Percentiles rank a stretch among this genome's conserved stretches.
These are phyloP conservation scores for Anoplolepis gracilipes DNA, from an alignment of 1,140 invertebrate genomes.

Conservation along the genomic window DNA sequence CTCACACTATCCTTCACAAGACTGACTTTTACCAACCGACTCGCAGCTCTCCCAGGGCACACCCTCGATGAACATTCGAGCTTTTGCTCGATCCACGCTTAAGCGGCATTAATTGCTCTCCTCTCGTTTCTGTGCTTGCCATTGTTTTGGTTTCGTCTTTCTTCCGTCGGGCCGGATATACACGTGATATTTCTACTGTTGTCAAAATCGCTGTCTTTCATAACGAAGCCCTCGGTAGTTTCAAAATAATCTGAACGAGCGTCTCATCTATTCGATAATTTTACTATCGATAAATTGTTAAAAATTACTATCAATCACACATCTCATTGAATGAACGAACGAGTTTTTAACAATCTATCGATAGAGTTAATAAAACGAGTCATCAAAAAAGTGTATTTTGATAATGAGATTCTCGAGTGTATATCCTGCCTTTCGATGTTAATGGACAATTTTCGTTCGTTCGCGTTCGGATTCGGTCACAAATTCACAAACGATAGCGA, in stretches of 20 bases:
- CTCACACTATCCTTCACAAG: conserved; percentile 64
- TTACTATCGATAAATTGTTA: background rate
- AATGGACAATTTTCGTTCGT: conserved; percentile 18
- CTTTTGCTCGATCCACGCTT: conserved; percentile 55
- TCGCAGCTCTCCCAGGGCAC: conserved; percentile 41
- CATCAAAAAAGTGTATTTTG: background rate
- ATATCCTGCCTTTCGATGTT: conserved; percentile 6
- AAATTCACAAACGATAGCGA: conserved; percentile 38
- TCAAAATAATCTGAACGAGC: background rate
- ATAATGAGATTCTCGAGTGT: background rate
- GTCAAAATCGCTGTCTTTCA: background rate
- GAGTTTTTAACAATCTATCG: too few relatives aligned
- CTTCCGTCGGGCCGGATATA: background rate
- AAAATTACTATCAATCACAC: background rate
- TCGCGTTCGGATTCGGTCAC: conserved; percentile 46
- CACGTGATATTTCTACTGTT: conserved; percentile 3
- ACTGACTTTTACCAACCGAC: conserved; percentile 70
- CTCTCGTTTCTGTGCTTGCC: conserved; percentile 24
- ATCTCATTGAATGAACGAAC: background rate
- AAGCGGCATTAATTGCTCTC: conserved; percentile 36
- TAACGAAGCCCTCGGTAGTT: background rate
- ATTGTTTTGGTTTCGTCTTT: conserved; percentile 23
- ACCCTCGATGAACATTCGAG: conserved; percentile 64
- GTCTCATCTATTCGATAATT: background rate
- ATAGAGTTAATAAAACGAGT: background rate